Base-by-base conservation (phyloP, 2,797 vertebrate species). In the Mormyrus proboscirostris region DNA sequence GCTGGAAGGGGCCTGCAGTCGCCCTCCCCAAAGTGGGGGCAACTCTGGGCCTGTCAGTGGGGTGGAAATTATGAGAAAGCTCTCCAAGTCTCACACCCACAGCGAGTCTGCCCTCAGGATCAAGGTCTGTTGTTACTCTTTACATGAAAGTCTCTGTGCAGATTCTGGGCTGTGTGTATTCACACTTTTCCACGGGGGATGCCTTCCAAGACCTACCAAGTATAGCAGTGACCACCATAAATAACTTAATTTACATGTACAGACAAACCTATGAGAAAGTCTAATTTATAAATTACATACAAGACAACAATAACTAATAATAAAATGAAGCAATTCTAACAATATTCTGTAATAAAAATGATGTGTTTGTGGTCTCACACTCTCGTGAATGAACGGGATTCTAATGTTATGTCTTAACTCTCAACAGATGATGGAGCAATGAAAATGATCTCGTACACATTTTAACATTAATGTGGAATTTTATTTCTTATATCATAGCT, bases 41-140 rank as follows among this genome's bases (percentile, higher is more conserved):
- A 97, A 96, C 92, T 95, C 98, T 0, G 98, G 97, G 6, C 97
- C 98, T 14, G 98, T 99, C 55, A 98, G 96, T 10, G 99, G 99
- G 8, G 98, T 97, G 76, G 98, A 99, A 93, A 99, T 99, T 92
- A 99, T 99, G 97, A 97, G 98, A 93, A 99, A 99, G 29, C 94
- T 99, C 44, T 99, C 99, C 59, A 99, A 99, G 94, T 97, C 98
- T 50, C 98, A 99, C 90, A 96, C 97, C 0, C 98, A 99, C 93
- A 97, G 93, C 86, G 98, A 99, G 92, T 99, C 98, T 88, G 98
- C 96, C 38, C 95, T 99, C 90, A 97, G 97, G 92, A 99, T 99
- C 91, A 99, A 99, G 97, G 99, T 99, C 95, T 79, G 25, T 33
- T 14, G 12, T 5, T 69, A 1, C 65, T 7, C 14, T 51, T 41